A percentile compares a stretch with the other conserved stretches of the same genome.
phyloP scores from a whole-genome alignment of 2,888 invertebrate species.

The Ferrisia virgata region DNA sequence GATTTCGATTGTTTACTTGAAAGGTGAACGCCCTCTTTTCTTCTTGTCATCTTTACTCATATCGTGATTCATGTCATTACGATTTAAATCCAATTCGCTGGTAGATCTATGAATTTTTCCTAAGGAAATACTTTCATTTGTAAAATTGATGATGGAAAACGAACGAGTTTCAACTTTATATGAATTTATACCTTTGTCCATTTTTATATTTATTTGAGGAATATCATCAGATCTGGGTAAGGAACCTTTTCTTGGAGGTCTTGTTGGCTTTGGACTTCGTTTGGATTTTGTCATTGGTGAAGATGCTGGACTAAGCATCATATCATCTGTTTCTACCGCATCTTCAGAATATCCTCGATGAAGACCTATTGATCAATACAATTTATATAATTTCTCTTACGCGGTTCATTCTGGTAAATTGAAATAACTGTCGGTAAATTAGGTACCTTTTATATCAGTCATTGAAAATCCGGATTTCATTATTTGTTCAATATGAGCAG shows the following conservation, averaged over 20 bases:
- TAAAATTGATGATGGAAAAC: conserved; percentile 10
- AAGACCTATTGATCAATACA: conserved; percentile 60
- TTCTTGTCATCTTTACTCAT: conserved; percentile 65
- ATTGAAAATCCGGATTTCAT: conserved; percentile 87
- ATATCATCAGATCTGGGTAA: conserved; percentile 58
- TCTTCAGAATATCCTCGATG: conserved; percentile 83
- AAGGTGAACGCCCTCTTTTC: conserved; percentile 84
- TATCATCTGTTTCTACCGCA: conserved; percentile 68
- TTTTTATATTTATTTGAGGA: conserved; percentile 49
- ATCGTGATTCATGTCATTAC: conserved; percentile 56
- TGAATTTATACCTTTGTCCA: conserved; percentile 40
- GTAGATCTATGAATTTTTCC: conserved; percentile 66
- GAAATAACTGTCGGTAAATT: too few relatives aligned
- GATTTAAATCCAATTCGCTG: conserved; percentile 74
- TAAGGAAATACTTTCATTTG: too few relatives aligned
- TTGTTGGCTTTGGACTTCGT: conserved; percentile 57
- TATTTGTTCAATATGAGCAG: conserved; percentile 83
- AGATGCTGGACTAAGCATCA: conserved; percentile 54
- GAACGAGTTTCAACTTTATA: background rate
- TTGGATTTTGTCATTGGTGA: conserved; percentile 49
- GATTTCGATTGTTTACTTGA: too few relatives aligned
- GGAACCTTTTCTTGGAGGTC: conserved; percentile 75
- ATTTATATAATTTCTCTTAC: background rate
- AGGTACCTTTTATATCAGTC: conserved; percentile 82
- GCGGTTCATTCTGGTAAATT: background rate